phyloP scores from a whole-genome alignment of 1,140 invertebrate species.

The Lysiphlebus fabarum region DNA sequence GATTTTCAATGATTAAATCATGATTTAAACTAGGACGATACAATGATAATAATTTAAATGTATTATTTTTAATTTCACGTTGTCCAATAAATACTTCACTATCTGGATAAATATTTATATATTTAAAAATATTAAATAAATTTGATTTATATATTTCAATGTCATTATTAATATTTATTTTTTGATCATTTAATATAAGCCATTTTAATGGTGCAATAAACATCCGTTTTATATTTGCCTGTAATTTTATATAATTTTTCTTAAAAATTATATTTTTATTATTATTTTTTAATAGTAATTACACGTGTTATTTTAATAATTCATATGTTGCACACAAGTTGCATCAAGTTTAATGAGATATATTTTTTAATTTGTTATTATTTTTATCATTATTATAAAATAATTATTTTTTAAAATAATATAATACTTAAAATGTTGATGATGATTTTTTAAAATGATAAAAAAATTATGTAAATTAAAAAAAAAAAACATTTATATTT shows the following conservation, averaged over 20 bases:
- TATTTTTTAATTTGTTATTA: too few species aligned
- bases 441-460: too few species aligned
- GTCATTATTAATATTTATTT: neutral
- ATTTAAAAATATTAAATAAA: constrained; percentile 22
- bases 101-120: constrained; percentile 33
- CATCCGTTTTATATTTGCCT: constrained; percentile 32
- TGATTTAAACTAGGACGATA: constrained; percentile 34
- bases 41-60: constrained; percentile 29
- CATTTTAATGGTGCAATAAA: constrained; percentile 39
- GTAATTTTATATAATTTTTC: constrained; percentile 5
- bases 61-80: constrained; percentile 8
- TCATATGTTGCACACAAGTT: too few species aligned
- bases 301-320: too few species aligned
- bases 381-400: too few species aligned
- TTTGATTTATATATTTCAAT: neutral
- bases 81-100: constrained; percentile 35
- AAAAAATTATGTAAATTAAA: neutral
- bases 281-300: too few species aligned
- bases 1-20: constrained; percentile 30
- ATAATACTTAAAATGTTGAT: too few species aligned
- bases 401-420: too few species aligned
- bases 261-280: neutral
- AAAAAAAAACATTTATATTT: too few species aligned
- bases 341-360: too few species aligned
- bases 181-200: constrained; percentile 35